Evolutionary conservation across 1,140 invertebrate genomes (phyloP), one percentile per base, ranked within the genome.

Genomic region (Drosophila bifasciata): DNA sequence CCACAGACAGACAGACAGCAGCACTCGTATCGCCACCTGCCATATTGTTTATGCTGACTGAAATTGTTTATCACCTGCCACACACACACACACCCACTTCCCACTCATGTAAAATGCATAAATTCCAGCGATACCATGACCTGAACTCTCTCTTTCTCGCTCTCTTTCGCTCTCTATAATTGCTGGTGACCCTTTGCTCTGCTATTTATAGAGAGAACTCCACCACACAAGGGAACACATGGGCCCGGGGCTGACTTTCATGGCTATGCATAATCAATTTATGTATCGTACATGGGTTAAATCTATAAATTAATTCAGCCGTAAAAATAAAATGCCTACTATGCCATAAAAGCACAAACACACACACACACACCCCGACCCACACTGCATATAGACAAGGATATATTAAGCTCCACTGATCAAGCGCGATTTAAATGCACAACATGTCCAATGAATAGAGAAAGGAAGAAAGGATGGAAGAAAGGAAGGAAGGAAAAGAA

Each of bases 221-320:
- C 21, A 41, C 39, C n/a, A 25, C 40, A 40, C n/a, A 19, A 25
- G 40, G 25, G 21, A 36, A 36, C 13, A 1, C 11, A 13, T 36
- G 32, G 11, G 32, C 11, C 32, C 32, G 11, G 32, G 9, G 11
- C 32, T 13, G n/a, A 61, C 44, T 60, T 60, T 59, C 66, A 72
- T 73, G 67, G 64, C 53, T 67, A 71, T 83, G 70, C 79, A 83
- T 83, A 83, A 84, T 84, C 69, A 84, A 83, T 84, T 83, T 69
- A 61, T 71, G 72, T 36, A 36, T 36, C 46, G 32, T 36, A 21
- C n/a, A 41, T 52, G 67, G 59, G 59, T 58, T 69, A 63, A 70
- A 74, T 69, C 69, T 67, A 70, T 67, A 70, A 67, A 79, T 79
- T 79, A 73, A 79, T 74, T 75, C 62, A 63, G 39, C 41, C 60